Evolutionary conservation across 2,888 invertebrate genomes (phyloP), one percentile per base, ranked within the genome.

Genomic region (Cheilosia impressa): DNA sequence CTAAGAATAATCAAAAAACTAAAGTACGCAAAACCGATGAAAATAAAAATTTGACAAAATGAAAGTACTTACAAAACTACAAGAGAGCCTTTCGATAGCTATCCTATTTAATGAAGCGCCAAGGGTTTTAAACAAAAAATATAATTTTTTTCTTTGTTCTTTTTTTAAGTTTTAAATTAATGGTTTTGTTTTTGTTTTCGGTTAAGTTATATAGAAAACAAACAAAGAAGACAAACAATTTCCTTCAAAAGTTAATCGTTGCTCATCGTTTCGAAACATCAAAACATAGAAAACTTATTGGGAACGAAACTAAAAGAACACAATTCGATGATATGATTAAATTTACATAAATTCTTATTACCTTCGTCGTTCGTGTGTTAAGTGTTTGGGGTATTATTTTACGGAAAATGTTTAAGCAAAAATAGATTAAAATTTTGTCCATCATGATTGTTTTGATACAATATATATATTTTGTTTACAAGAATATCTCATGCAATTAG

Each of bases 71-170:
- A 92, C 91, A 92, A 92, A 92, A 91, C 91, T 92, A 92, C 91
- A 91, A 91, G 90, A 92, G 91, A 91, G 91, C 92, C 91, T 90
- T 89, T 91, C 89, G 92, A 91, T 90, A 91, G 92, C 92, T 92
- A 92, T 92, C 92, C 92, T 92, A 92, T 91, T 90, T 89, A 92
- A 92, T 92, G 92, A 91, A 92, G 92, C 91, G 91, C 91, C 91
- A 92, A 90, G 91, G 91, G 91, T 91, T 91, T 95, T 94, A 95
- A 95, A 95, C 93, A 93, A 95, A 95, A 95, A 95, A 94, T 95
- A 94, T 95, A 95, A 94, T 94, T 95, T 94, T 95, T 94, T 95
- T 93, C 93, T 93, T 94, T 93, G 93, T 93, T 82, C 88, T 88
- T 76, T 77, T 75, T 52, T 73, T 87, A 87, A 87, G 69, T 87